Percentiles rank a stretch among this genome's conserved stretches.
Evolutionary conservation across 2,797 vertebrate genomes (phyloP).

Genomic region (Malurus leucopterus): DNA sequence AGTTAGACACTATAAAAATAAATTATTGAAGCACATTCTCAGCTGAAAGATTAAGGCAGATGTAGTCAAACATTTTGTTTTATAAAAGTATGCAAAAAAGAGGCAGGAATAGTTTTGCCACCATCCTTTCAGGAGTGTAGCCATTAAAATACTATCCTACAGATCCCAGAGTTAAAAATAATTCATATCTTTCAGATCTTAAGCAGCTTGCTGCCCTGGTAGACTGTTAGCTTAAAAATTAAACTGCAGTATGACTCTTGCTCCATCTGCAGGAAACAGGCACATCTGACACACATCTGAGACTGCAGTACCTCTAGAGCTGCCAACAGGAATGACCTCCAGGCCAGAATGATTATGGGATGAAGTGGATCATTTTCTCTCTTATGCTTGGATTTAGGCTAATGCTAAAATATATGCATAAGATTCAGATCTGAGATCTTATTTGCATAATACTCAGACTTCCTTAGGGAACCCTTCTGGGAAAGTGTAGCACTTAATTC

Average conservation of each 20-base stretch:
- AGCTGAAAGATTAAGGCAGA: neutral
- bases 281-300: neutral
- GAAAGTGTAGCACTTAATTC: neutral
- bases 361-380: neutral
- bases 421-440: neutral
- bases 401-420: neutral
- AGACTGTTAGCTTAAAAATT: neutral
- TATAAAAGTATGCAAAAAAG: neutral
- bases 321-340: neutral
- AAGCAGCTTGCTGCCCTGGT: neutral
- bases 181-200: neutral
- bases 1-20: neutral
- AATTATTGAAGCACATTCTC: neutral
- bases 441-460: neutral
- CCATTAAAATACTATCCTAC: neutral
- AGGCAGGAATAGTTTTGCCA: neutral
- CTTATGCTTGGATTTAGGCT: neutral
- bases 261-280: slow-evolving; percentile 47
- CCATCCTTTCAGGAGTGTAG: neutral
- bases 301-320: rapidly evolving
- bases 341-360: neutral
- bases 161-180: slow-evolving; percentile 10
- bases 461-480: neutral
- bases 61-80: neutral
- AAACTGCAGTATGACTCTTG: slow-evolving; percentile 5